Percentiles rank a stretch among this genome's conserved stretches.
Conservation (phyloP, 1,140 invertebrate genomes). For the Elymnias hypermnestra region DNA sequence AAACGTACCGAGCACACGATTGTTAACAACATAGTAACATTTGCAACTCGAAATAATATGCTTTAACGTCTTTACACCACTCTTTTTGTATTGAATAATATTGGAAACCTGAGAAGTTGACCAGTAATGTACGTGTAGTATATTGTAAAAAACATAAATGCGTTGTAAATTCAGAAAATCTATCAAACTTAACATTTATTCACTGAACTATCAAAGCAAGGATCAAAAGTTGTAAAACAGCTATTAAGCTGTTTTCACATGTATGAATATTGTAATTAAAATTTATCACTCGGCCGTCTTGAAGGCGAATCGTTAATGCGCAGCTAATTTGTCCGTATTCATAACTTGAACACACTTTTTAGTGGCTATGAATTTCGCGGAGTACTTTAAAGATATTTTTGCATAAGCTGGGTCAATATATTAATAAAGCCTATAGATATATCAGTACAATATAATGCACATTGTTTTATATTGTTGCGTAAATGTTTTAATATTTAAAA, state of each 20-base stretch:
- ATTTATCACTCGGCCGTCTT: slow-evolving; percentile 34
- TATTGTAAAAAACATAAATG: slow-evolving; percentile 5
- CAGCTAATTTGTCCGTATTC: slow-evolving; percentile 29
- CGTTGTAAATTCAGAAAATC: slow-evolving; percentile 15
- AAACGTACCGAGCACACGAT: slow-evolving; percentile 34
- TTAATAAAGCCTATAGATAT: no score
- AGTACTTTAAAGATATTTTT: neutral
- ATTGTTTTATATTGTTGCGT: no score
- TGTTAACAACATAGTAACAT: slow-evolving; percentile 53
- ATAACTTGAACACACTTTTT: slow-evolving; percentile 18
- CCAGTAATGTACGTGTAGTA: neutral
- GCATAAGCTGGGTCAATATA: no score
- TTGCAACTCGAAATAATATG: slow-evolving; percentile 10
- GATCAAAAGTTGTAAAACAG: slow-evolving; percentile 17
- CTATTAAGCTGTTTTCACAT: slow-evolving; percentile 31
- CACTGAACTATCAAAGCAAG: slow-evolving; percentile 21
- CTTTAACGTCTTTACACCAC: slow-evolving; percentile 23
- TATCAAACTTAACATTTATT: slow-evolving; percentile 20
- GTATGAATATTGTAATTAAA: slow-evolving; percentile 40
- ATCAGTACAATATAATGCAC: no score
- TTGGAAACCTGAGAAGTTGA: neutral
- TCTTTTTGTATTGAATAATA: slow-evolving; percentile 1
- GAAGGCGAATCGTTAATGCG: slow-evolving; percentile 29
- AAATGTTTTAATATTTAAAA: no score
- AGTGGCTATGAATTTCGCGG: slow-evolving; percentile 11